Evolutionary conservation across 2,797 vertebrate genomes (phyloP).

Genomic region (Kryptopterus vitreolus): DNA sequence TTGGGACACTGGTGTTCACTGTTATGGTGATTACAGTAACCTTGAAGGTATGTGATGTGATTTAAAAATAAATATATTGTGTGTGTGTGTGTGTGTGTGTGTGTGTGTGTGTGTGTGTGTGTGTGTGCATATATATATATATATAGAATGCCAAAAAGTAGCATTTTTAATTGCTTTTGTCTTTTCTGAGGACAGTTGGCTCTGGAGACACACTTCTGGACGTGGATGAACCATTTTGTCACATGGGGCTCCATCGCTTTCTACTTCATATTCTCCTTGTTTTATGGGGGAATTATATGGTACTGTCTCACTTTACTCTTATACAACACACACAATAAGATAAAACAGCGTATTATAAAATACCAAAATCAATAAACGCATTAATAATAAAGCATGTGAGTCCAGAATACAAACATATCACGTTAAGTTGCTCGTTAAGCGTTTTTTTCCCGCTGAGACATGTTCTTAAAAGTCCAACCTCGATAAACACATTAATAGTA

Average conservation of each 20-base stretch:
- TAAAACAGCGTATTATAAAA: too few relatives aligned
- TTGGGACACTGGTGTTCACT: constrained; percentile 96
- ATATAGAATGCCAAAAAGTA: not conserved
- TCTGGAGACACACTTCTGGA: constrained; percentile 97
- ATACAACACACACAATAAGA: not conserved
- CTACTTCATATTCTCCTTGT: constrained; percentile 97
- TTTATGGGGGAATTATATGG: constrained; percentile 98
- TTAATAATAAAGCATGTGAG: too few relatives aligned
- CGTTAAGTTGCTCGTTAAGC: too few relatives aligned
- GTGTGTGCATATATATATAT: too few relatives aligned
- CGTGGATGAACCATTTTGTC: constrained; percentile 98
- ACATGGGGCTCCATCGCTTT: constrained; percentile 98
- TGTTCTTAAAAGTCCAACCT: too few relatives aligned
- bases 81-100: not conserved
- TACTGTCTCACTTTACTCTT: constrained; percentile 65
- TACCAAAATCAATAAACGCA: too few relatives aligned
- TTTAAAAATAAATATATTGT: not conserved
- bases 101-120: too few relatives aligned
- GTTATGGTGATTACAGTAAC: constrained; percentile 99
- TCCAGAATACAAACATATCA: too few relatives aligned
- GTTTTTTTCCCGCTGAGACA: too few relatives aligned
- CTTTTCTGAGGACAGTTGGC: constrained; percentile 79
- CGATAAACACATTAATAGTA: too few relatives aligned
- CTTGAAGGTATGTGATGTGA: constrained; percentile 81
- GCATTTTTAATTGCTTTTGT: not conserved